Conservation (phyloP, 1,140 invertebrate genomes). For the Camponotus floridanus region DNA sequence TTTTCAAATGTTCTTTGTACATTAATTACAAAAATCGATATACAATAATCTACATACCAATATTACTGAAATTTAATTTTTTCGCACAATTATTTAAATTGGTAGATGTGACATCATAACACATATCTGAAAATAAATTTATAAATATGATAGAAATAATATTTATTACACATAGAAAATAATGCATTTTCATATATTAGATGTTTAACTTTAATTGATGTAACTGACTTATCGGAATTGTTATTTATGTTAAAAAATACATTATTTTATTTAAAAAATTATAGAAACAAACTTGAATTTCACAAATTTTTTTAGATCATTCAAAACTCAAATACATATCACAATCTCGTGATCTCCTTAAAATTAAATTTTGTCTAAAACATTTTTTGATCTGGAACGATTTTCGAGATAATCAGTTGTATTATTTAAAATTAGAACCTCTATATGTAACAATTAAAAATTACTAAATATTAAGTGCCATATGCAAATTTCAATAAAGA, state of each 20-base stretch:
- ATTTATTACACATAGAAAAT: constrained; percentile 2
- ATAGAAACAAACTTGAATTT: no score
- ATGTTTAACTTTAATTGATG: no score
- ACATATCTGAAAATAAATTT: constrained; percentile 18
- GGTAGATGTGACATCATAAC: constrained; percentile 11
- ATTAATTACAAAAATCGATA: neutral
- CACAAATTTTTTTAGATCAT: no score
- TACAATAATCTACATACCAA: constrained; percentile 15
- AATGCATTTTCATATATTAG: neutral
- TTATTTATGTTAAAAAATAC: no score
- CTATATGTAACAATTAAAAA: neutral
- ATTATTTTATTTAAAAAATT: no score
- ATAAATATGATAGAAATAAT: constrained; percentile 2
- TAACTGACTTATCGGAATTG: no score
- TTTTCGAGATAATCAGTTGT: no score
- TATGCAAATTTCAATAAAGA: neutral
- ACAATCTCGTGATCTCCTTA: no score
- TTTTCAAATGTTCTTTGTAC: neutral
- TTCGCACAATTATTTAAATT: neutral
- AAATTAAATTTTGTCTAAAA: no score
- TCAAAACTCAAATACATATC: no score
- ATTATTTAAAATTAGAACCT: no score
- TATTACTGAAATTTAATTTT: constrained; percentile 3
- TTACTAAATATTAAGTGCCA: constrained; percentile 1
- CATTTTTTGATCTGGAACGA: no score